Conservation (phyloP, 2,113 vertebrate genomes). For the Pseudorasbora parva region DNA sequence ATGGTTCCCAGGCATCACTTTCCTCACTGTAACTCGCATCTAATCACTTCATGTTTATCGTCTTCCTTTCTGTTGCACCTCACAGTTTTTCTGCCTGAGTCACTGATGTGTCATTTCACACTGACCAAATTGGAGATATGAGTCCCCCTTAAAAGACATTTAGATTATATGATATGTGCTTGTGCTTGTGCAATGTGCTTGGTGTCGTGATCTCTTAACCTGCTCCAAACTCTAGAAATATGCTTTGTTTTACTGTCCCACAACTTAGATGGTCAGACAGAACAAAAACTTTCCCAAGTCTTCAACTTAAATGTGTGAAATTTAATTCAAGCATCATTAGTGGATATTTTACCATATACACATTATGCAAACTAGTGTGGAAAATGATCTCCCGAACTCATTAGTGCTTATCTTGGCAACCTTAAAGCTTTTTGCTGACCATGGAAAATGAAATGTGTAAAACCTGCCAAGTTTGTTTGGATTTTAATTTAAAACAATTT, state of each 20-base stretch:
- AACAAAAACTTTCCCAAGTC: neutral
- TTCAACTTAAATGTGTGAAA: neutral
- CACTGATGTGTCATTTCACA: slow-evolving; percentile 1
- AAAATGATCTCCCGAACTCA: neutral
- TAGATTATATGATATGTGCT: slow-evolving; percentile 69
- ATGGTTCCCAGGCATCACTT: neutral
- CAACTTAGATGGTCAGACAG: too few species aligned
- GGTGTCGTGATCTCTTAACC: slow-evolving; percentile 72
- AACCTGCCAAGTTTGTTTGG: neutral
- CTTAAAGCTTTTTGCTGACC: neutral
- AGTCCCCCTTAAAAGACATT: slow-evolving; percentile 34
- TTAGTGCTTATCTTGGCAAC: neutral
- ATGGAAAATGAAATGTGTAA: neutral
- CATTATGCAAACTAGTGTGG: neutral
- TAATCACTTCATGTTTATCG: slow-evolving; percentile 27
- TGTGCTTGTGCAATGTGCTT: slow-evolving; percentile 74
- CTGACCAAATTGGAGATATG: neutral
- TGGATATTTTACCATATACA: neutral
- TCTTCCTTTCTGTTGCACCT: slow-evolving; percentile 13
- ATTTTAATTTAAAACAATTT: neutral
- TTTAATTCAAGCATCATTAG: neutral
- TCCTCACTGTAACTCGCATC: neutral
- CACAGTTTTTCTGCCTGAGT: slow-evolving; percentile 65
- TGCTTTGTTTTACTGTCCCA: neutral
- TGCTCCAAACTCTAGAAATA: slow-evolving; percentile 23